Evolutionary conservation across 1,140 invertebrate species (phyloP).

Genomic region (Helicoverpa zea): DNA sequence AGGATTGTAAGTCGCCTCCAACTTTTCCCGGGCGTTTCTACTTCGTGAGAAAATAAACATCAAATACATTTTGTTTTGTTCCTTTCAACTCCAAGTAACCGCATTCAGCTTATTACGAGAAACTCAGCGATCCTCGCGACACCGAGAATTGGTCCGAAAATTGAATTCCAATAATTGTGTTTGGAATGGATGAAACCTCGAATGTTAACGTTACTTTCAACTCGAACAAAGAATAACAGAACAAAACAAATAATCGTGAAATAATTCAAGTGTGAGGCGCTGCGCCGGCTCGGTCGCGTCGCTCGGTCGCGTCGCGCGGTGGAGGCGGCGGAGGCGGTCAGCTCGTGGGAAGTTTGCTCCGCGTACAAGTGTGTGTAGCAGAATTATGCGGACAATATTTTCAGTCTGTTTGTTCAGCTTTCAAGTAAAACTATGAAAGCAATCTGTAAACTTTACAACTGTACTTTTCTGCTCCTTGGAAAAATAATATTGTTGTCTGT

Average conservation of each 20-base stretch:
- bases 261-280: neutral
- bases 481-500: neutral
- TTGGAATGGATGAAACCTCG: slow-evolving; percentile 8
- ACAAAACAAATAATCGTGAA: slow-evolving; percentile 25
- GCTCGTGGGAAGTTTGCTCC: neutral
- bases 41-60: slow-evolving; percentile 6
- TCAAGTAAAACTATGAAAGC: slow-evolving; percentile 33
- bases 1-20: neutral
- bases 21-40: neutral
- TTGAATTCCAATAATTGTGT: slow-evolving; percentile 40
- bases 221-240: neutral
- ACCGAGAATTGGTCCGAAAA: slow-evolving; percentile 13
- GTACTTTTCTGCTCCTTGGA: neutral
- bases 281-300: neutral
- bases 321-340: neutral
- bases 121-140: slow-evolving; percentile 3
- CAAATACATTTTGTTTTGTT: slow-evolving; percentile 5
- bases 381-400: slow-evolving; percentile 15
- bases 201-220: slow-evolving; percentile 11
- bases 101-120: slow-evolving; percentile 26
- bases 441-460: slow-evolving; percentile 31
- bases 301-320: neutral
- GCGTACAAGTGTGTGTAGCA: neutral
- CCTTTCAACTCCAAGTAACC: slow-evolving; percentile 8
- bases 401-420: slow-evolving; percentile 33